Percentiles rank a stretch among this genome's conserved stretches.
Conservation (phyloP, 2,797 vertebrate genomes). For the Sebastes ruberrimus region DNA sequence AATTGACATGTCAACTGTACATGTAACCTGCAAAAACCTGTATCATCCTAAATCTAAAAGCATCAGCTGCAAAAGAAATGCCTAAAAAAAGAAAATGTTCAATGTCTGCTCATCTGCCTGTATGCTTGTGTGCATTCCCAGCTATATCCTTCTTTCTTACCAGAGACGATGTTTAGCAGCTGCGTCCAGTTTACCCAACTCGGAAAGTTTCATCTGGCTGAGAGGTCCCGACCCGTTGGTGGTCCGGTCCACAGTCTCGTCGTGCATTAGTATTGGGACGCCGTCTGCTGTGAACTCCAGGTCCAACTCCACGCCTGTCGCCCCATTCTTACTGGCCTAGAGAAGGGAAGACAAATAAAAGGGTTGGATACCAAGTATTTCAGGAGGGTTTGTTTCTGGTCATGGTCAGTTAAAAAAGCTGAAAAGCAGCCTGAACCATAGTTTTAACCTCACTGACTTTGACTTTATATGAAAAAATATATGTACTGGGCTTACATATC, state of each 20-base stretch:
- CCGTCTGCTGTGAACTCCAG: slow-evolving; percentile 93
- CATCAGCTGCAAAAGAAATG: neutral
- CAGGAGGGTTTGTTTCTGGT: neutral
- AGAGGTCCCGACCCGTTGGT: slow-evolving; percentile 90
- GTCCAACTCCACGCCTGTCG: slow-evolving; percentile 92
- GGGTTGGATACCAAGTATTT: neutral
- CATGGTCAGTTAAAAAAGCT: neutral
- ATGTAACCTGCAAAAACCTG: neutral
- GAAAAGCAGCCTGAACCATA: neutral
- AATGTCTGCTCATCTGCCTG: neutral
- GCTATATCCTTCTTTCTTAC: slow-evolving; percentile 67
- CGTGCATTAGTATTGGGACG: slow-evolving; percentile 93
- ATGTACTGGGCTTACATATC: neutral
- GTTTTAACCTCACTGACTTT: neutral
- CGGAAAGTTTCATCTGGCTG: slow-evolving; percentile 84
- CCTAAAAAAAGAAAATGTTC: neutral
- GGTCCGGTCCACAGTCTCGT: slow-evolving; percentile 92
- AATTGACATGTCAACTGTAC: neutral
- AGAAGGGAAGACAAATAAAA: neutral
- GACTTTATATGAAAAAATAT: neutral
- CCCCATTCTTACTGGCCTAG: slow-evolving; percentile 92
- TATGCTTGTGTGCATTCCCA: neutral
- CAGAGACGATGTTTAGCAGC: slow-evolving; percentile 90
- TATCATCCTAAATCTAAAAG: neutral
- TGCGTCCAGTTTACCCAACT: slow-evolving; percentile 88